Percentiles rank a stretch among this genome's conserved stretches.
phyloP scores from a whole-genome alignment of 2,888 invertebrate species.

The Tetragonisca angustula region DNA sequence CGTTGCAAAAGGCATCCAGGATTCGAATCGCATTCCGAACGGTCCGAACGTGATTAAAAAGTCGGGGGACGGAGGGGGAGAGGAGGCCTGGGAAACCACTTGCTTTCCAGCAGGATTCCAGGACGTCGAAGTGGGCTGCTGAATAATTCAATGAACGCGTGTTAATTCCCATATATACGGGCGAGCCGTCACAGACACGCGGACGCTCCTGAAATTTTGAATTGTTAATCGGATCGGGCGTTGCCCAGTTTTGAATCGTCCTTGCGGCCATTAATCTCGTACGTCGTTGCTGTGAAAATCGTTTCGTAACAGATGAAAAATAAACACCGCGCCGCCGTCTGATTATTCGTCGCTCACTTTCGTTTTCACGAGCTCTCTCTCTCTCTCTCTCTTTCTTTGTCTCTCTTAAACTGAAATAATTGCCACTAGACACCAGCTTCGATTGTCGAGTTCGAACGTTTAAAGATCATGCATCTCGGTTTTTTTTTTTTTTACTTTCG shows the following conservation, averaged over 20 bases:
- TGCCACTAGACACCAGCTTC: not conserved
- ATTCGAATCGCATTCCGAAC: slow-evolving; percentile 53
- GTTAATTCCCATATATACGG: slow-evolving; percentile 68
- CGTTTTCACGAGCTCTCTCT: too few relatives aligned
- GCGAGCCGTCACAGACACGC: slow-evolving; percentile 47
- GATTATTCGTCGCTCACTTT: not conserved
- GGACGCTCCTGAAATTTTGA: slow-evolving; percentile 63
- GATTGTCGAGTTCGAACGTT: not conserved
- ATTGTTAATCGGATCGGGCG: slow-evolving; percentile 64
- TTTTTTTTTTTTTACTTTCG: too few relatives aligned
- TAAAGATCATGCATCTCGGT: too few relatives aligned
- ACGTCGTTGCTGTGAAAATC: slow-evolving; percentile 9
- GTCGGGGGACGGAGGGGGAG: slow-evolving; percentile 4
- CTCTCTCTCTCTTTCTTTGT: too few relatives aligned
- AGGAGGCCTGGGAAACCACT: slow-evolving; percentile 12
- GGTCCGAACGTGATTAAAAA: slow-evolving; percentile 67
- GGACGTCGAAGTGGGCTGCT: slow-evolving; percentile 52
- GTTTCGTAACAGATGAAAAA: slow-evolving; percentile 26
- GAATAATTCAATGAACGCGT: slow-evolving; percentile 71
- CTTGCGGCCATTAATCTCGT: slow-evolving; percentile 47
- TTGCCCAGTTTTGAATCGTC: slow-evolving; percentile 39
- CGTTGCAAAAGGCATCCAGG: slow-evolving; percentile 56
- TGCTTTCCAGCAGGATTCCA: slow-evolving; percentile 44
- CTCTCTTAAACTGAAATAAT: too few relatives aligned
- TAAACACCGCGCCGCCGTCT: not conserved